Base-by-base conservation (phyloP, 2,888 invertebrate species). In the Caenorhabditis sp. region DNA sequence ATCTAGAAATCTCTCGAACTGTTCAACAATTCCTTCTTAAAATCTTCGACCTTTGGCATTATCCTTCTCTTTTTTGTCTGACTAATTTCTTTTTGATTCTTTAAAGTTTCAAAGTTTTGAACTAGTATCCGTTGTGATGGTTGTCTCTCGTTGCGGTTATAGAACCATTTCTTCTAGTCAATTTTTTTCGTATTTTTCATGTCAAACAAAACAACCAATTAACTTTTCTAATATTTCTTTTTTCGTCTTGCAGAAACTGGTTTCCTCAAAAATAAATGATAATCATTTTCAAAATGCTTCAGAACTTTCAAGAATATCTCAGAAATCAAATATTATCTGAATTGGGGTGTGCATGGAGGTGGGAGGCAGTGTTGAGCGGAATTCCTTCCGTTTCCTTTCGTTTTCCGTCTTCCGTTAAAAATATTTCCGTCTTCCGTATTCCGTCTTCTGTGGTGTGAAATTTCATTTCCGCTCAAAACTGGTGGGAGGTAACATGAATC, bases 71-170 rank as follows among this genome's bases (percentile, higher is more conserved):
- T 66, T 19, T 28, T 31, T n/a, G 28, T 49, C 26, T 19, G n/a
- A n/a, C n/a, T 47, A 19, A 51, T 8, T 24, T 16, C 1, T 4
- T 66, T 28, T 66, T 31, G n/a, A 19, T 31, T n/a, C 10, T 35
- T 28, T 28, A 7, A 19, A 35, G 6, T 24, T 41, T 41, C 1
- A 28, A 7, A 47, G n/a, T n/a, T n/a, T n/a, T 7, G 22, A 54
- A 68, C 58, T 70, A 70, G 69, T 58, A 44, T 56, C 31, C 68
- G 19, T 70, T 70, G 69, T 70, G 69, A 70, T 70, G 56, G 69
- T 70, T 44, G 69, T 70, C 35, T 31, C 2, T 12, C 26, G 10
- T 59, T 49, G 72, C 59, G 72, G 72, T 72, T 72, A 59, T 70
- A 59, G 72, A 72, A 59, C 72, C 49, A 72, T 59, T 72, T 72